Conservation (phyloP, 2,113 vertebrate species). For the Boulengeromyrus knoepffleri region DNA sequence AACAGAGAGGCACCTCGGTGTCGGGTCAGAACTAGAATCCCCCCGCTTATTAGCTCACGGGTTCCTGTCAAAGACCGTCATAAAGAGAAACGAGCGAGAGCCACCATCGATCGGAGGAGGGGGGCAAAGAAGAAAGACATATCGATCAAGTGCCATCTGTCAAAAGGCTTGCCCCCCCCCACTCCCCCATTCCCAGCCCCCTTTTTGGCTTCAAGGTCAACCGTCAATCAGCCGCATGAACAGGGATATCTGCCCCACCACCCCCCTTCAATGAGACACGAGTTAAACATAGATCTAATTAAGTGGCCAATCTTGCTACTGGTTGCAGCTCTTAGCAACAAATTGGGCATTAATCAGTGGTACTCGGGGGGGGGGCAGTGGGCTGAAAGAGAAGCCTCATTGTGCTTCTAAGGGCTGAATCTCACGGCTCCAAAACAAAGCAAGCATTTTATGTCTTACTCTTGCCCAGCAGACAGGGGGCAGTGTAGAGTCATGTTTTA, state of each 20-base stretch:
- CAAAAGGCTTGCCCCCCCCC: background rate
- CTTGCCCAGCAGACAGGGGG: background rate
- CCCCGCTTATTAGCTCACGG: background rate
- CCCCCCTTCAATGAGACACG: conserved; percentile 4
- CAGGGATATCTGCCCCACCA: background rate
- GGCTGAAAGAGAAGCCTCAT: background rate
- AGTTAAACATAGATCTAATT: conserved; percentile 26
- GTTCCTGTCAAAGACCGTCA: background rate
- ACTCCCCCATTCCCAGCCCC: background rate
- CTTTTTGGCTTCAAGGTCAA: conserved; percentile 15
- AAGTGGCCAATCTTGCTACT: conserved; percentile 10
- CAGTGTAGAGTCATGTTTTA: background rate
- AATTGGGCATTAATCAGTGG: conserved; percentile 26
- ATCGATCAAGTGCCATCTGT: background rate
- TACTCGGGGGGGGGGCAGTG: background rate
- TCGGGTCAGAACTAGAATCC: background rate
- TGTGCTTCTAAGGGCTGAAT: background rate
- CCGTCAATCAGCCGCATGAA: conserved; percentile 2
- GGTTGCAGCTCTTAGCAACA: conserved; percentile 16
- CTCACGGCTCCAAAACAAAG: background rate
- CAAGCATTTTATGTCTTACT: background rate
- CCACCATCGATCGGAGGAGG: background rate
- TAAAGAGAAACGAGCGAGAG: background rate
- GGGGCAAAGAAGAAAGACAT: conserved; percentile 6
- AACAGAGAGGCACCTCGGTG: background rate